Evolutionary conservation across 2,113 vertebrate species (phyloP), one percentile per base, ranked within the genome.

Genomic region (Anarrhichthys ocellatus): DNA sequence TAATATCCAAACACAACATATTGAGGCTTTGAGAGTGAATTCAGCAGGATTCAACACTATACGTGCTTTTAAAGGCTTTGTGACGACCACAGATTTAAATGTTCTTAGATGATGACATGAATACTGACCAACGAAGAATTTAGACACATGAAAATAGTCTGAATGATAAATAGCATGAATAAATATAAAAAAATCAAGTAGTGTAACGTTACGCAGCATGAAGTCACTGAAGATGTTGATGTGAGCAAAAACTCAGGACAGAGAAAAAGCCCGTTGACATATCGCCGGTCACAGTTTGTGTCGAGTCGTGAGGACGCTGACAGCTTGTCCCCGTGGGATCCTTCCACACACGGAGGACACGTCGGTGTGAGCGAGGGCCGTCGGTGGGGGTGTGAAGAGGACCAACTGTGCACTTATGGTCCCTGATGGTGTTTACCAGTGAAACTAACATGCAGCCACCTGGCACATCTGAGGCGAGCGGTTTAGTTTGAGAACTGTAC

Each of bases 391-490:
- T 87, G 91, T 85, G 87, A 89, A 88, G 54, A 61, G 44, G 72
- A 90, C 89, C 92, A 93, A 91, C 91, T 89, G 90, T 83, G 77
- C 87, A 76, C 82, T 81, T 70, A 48, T 50, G 83, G 54, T 85
- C 78, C 80, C 83, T 87, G 83, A 82, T 90, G 92, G 78, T 90
- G 92, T 91, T 91, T 90, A 91, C 69, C 64, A 71, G 74, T 24
- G 22, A 67, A 63, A 18, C 27, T n/a, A 62, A 66, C 81, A 24
- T 24, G 14, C 38, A 54, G 83, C 86, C 90, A 86, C 76, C 88
- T 91, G 85, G 67, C 90, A 72, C 82, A 61, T 48, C 24, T 10
- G 73, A 82, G 24, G 24, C 17, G 48, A 73, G 32, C n/a, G 5
- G 17, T 61, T 42, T 13, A 9, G 40, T 29, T 32, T 48, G 9